These are phyloP conservation scores for Andricus curvator DNA, from an alignment of 2,888 invertebrate genomes.

Conservation along the genomic window DNA sequence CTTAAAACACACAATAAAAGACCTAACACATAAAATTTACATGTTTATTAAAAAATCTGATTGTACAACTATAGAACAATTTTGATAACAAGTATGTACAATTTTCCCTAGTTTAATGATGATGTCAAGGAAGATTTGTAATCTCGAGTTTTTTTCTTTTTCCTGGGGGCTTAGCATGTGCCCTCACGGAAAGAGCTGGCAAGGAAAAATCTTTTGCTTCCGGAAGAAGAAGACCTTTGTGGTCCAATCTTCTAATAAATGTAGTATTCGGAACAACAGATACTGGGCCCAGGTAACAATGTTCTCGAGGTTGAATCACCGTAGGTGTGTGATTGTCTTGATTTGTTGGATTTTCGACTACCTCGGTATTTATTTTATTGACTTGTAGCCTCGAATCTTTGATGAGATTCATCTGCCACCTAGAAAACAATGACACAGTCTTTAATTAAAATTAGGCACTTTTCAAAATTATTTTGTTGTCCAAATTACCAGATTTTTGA, in stretches of 20 bases:
- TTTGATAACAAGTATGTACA: slow-evolving; percentile 4
- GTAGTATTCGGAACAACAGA: slow-evolving; percentile 67
- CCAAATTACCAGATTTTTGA: neutral
- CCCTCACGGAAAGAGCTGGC: slow-evolving; percentile 63
- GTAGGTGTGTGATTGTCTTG: slow-evolving; percentile 36
- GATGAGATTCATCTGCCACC: slow-evolving; percentile 71
- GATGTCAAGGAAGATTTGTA: slow-evolving; percentile 54
- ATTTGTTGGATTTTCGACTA: slow-evolving; percentile 35
- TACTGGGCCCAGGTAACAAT: slow-evolving; percentile 66
- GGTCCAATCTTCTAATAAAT: slow-evolving; percentile 66
- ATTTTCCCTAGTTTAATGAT: slow-evolving; percentile 78
- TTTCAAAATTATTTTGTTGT: neutral
- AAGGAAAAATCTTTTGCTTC: slow-evolving; percentile 62
- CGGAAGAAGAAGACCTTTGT: slow-evolving; percentile 60
- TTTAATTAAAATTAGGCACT: too few relatives aligned
- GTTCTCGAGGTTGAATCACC: slow-evolving; percentile 56
- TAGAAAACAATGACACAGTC: slow-evolving; percentile 46
- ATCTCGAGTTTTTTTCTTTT: slow-evolving; percentile 66
- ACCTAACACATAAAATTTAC: neutral
- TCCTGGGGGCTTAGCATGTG: slow-evolving; percentile 57
- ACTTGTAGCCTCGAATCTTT: slow-evolving; percentile 57
- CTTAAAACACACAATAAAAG: neutral
- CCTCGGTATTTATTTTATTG: slow-evolving; percentile 49
- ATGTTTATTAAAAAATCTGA: slow-evolving; percentile 5
- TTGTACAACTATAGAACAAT: neutral